A percentile compares a stretch with the other conserved stretches of the same genome.
phyloP scores from a whole-genome alignment of 2,888 invertebrate species.

The Apotomis turbidana region DNA sequence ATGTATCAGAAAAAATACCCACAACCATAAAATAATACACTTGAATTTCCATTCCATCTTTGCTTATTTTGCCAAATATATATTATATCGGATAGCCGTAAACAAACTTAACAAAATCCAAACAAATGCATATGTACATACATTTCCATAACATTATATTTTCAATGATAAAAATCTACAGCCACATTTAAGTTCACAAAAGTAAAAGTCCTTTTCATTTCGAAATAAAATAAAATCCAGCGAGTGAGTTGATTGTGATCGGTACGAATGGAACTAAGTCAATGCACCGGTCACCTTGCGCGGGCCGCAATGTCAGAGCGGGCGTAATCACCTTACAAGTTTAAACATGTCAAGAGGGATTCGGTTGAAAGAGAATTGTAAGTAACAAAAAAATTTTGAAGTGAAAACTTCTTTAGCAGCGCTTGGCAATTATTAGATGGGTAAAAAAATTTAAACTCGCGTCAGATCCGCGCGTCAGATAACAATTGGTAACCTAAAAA shows the following conservation, averaged over 20 bases:
- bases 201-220: background rate
- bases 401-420: too few relatives aligned
- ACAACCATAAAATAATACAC: too few relatives aligned
- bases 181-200: background rate
- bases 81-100: too few relatives aligned
- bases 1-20: too few relatives aligned
- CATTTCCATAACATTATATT: background rate
- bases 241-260: constrained; percentile 14
- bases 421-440: too few relatives aligned
- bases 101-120: background rate
- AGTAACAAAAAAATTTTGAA: too few relatives aligned
- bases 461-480: too few relatives aligned
- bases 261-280: constrained; percentile 14
- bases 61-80: too few relatives aligned
- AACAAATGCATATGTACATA: background rate
- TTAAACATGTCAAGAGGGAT: background rate
- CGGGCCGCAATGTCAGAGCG: constrained; percentile 27
- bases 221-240: constrained; percentile 3
- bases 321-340: constrained; percentile 7
- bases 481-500: too few relatives aligned
- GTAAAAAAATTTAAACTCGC: too few relatives aligned
- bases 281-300: constrained; percentile 28
- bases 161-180: background rate
- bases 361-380: background rate
- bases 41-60: too few relatives aligned